Conservation (phyloP, 2,888 invertebrate species). For the Scaptomyza polygonia region DNA sequence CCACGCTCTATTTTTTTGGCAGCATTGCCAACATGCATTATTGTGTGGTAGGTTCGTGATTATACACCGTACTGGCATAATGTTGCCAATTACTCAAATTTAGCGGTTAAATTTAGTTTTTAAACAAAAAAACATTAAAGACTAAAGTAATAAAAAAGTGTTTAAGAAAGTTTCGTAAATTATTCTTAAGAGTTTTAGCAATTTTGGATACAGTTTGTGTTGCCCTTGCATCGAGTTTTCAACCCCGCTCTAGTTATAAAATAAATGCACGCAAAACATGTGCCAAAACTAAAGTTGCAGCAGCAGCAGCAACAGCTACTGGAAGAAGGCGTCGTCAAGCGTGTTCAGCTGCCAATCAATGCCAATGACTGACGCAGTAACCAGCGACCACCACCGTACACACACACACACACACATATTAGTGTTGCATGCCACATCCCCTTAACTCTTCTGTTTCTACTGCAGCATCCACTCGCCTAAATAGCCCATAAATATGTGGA, state of each 20-base stretch:
- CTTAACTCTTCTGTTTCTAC: background rate
- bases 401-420: background rate
- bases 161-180: background rate
- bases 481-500: conserved; percentile 79
- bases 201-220: background rate
- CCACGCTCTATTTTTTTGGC: conserved; percentile 18
- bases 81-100: conserved; percentile 2
- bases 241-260: conserved; percentile 4
- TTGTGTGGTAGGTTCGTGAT: conserved; percentile 39
- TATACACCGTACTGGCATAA: background rate
- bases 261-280: conserved; percentile 48
- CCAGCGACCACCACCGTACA: conserved; percentile 37
- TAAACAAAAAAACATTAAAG: no score
- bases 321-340: conserved; percentile 27
- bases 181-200: background rate
- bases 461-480: conserved; percentile 67
- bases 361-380: conserved; percentile 67
- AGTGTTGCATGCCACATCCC: conserved; percentile 16
- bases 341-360: conserved; percentile 75
- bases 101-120: background rate
- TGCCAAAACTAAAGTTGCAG: conserved; percentile 49
- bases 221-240: background rate
- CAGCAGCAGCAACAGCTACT: conserved; percentile 15
- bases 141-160: background rate
- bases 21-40: conserved; percentile 46